Percentiles rank a stretch among this genome's conserved stretches.
phyloP scores from a whole-genome alignment of 2,888 invertebrate genomes.

The Drosophila quinaria region DNA sequence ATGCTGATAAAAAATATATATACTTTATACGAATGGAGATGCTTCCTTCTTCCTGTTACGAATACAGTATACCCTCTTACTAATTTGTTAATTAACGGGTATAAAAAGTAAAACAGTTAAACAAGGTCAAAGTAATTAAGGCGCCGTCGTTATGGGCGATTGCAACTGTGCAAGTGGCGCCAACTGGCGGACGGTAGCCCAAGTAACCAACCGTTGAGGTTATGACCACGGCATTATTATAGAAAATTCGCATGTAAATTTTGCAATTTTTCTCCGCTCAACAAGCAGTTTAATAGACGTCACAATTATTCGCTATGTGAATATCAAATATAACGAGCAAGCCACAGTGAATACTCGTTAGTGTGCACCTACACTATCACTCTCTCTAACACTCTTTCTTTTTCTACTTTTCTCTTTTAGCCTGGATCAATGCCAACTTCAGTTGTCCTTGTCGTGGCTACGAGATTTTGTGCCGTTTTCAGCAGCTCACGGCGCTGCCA shows the following conservation, averaged over 20 bases:
- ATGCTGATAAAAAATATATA: too few species aligned
- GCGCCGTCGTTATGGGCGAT: conserved; percentile 11
- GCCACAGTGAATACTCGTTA: conserved; percentile 12
- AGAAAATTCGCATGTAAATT: conserved; percentile 47
- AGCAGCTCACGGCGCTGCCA: conserved; percentile 84
- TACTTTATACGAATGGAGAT: too few species aligned
- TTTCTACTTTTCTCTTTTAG: conserved; percentile 42
- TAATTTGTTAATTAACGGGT: too few species aligned
- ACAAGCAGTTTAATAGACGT: conserved; percentile 34
- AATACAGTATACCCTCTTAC: too few species aligned
- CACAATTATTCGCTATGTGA: conserved; percentile 27
- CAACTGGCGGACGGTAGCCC: conserved; percentile 19
- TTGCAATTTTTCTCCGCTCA: conserved; percentile 19
- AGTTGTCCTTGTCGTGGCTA: conserved; percentile 85
- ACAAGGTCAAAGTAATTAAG: conserved; percentile 55
- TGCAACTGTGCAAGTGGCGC: conserved; percentile 39
- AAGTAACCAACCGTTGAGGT: background rate
- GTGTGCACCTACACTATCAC: background rate
- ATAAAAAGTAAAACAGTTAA: background rate
- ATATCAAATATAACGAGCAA: conserved; percentile 26
- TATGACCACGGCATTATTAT: conserved; percentile 21
- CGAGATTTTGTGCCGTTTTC: conserved; percentile 85
- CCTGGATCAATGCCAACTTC: conserved; percentile 82
- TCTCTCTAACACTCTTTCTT: background rate
- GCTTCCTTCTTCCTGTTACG: too few species aligned